Conservation (phyloP, 2,113 vertebrate genomes). For the Syngnathus floridae region DNA sequence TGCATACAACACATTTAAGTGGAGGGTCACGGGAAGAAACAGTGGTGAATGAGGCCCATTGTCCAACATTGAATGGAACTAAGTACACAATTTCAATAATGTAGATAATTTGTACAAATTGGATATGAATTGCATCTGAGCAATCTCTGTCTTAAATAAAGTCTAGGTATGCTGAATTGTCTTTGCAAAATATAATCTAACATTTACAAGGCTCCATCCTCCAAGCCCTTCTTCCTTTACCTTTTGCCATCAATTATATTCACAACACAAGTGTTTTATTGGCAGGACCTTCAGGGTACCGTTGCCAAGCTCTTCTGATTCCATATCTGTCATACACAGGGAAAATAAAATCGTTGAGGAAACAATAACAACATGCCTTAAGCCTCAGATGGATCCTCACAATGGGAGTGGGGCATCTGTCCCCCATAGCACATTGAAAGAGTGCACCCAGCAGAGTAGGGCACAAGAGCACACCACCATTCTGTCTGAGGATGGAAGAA, state of each 20-base stretch:
- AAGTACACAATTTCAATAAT: neutral
- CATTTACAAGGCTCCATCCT: conserved; percentile 4
- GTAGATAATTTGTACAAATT: neutral
- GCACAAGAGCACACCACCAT: conserved; percentile 41
- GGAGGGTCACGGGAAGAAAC: neutral
- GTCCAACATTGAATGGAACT: neutral
- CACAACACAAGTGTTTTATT: conserved; percentile 49
- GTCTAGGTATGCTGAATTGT: neutral
- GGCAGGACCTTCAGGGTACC: conserved; percentile 38
- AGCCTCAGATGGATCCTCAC: conserved; percentile 38
- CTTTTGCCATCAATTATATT: conserved; percentile 48
- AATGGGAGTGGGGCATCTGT: conserved; percentile 39
- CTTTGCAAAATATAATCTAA: conserved; percentile 6
- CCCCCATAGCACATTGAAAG: conserved; percentile 43
- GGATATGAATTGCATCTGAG: neutral
- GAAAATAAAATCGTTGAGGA: conserved; percentile 20
- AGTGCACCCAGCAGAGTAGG: conserved; percentile 36
- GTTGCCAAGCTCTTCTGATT: conserved; percentile 56
- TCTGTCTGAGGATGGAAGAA: conserved; percentile 25
- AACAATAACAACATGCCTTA: conserved; percentile 50
- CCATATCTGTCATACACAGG: conserved; percentile 56
- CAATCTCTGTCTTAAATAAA: neutral
- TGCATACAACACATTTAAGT: too few relatives aligned
- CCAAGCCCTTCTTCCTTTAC: neutral
- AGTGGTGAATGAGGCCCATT: neutral